phyloP scores from a whole-genome alignment of 2,888 invertebrate species.

The Boloria euphrosyne region DNA sequence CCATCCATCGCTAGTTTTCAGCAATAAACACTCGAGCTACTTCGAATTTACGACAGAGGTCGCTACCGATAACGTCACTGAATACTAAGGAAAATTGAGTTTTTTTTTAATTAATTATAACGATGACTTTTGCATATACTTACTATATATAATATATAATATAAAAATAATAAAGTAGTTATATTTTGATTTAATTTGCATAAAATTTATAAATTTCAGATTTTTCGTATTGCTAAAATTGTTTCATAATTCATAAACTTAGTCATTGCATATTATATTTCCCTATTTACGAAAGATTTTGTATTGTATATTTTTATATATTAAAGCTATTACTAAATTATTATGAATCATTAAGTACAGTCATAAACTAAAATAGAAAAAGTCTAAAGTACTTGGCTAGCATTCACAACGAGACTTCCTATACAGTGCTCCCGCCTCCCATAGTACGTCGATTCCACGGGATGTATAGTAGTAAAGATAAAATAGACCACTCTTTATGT shows the following conservation, averaged over 20 bases:
- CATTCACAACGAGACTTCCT: slow-evolving; percentile 71
- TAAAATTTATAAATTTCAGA: too few species aligned
- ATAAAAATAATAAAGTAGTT: too few species aligned
- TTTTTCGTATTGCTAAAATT: too few species aligned
- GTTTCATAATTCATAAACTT: too few species aligned
- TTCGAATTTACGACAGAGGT: slow-evolving; percentile 28
- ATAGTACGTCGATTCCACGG: slow-evolving; percentile 75
- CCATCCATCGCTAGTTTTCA: slow-evolving; percentile 34
- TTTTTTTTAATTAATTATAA: too few species aligned
- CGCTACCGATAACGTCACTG: slow-evolving; percentile 14
- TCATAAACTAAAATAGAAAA: slow-evolving; percentile 53
- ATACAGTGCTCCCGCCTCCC: slow-evolving; percentile 55
- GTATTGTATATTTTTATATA: background rate
- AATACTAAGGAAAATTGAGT: too few species aligned
- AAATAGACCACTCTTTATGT: slow-evolving; percentile 67
- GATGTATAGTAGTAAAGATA: slow-evolving; percentile 74
- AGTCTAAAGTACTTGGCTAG: slow-evolving; percentile 60
- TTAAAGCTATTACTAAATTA: background rate
- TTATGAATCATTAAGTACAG: slow-evolving; percentile 47
- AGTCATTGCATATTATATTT: too few species aligned
- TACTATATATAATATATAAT: too few species aligned
- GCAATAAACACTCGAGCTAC: background rate
- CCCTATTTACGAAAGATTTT: background rate
- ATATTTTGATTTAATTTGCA: too few species aligned
- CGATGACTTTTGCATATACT: too few species aligned